Evolutionary conservation across 2,797 vertebrate genomes (phyloP).

Genomic region (Rhincodon typus): DNA sequence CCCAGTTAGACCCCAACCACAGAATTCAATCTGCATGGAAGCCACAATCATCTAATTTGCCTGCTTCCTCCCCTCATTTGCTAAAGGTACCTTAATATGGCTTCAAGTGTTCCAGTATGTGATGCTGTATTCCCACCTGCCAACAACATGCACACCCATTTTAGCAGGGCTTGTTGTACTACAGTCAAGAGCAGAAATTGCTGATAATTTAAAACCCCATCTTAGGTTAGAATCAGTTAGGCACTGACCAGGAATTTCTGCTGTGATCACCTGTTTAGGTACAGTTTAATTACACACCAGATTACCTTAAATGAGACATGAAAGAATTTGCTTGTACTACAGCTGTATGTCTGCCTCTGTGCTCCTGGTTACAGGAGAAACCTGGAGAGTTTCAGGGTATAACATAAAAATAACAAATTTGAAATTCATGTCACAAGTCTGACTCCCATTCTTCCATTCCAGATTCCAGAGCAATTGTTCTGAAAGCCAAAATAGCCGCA

Average conservation of each 20-base stretch:
- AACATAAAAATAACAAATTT: neutral
- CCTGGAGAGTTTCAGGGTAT: neutral
- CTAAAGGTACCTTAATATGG: neutral
- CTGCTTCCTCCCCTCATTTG: neutral
- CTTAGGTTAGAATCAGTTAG: neutral
- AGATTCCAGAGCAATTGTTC: too few species aligned
- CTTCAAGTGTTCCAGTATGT: neutral
- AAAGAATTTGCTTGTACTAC: neutral
- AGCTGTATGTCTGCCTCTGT: neutral
- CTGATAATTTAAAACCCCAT: neutral
- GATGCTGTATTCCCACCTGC: neutral
- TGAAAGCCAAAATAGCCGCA: too few species aligned
- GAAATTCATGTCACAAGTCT: neutral
- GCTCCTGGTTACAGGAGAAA: neutral
- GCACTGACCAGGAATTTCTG: neutral
- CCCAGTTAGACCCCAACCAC: neutral
- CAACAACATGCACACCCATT: neutral
- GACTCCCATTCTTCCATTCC: neutral
- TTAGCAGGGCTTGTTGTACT: neutral
- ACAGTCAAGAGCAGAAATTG: neutral
- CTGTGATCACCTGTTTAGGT: neutral
- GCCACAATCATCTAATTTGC: neutral
- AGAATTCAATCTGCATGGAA: neutral
- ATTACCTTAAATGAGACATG: neutral
- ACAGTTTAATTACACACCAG: neutral